Percentiles rank a stretch among this genome's conserved stretches.
Conservation (phyloP, 2,888 invertebrate species). For the Nomada ruficornis region DNA sequence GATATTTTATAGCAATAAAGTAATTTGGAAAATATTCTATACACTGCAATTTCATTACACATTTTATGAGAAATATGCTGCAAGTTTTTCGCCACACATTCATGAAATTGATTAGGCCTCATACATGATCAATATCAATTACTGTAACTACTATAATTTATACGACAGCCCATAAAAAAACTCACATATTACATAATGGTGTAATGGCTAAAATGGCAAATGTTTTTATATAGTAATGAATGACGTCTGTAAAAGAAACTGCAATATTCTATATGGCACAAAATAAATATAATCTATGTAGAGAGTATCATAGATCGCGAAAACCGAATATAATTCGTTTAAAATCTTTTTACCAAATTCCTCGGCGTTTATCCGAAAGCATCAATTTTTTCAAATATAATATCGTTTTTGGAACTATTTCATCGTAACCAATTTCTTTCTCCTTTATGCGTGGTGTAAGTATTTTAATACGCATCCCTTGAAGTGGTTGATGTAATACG, state of each 20-base stretch:
- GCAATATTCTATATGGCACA: slow-evolving; percentile 66
- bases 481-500: slow-evolving; percentile 7
- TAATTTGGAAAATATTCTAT: background rate
- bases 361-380: too few relatives aligned
- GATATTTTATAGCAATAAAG: background rate
- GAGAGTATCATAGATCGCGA: slow-evolving; percentile 11
- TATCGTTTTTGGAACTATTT: slow-evolving; percentile 14
- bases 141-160: slow-evolving; percentile 41
- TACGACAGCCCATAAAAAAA: slow-evolving; percentile 30
- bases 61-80: background rate
- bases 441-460: background rate
- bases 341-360: background rate
- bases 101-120: slow-evolving; percentile 53
- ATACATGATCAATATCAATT: slow-evolving; percentile 14
- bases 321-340: slow-evolving; percentile 10
- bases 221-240: slow-evolving; percentile 38
- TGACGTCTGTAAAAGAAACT: slow-evolving; percentile 51
- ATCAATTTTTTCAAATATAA: slow-evolving; percentile 2
- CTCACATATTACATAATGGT: slow-evolving; percentile 12
- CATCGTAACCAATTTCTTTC: slow-evolving; percentile 2
- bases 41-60: background rate
- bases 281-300: slow-evolving; percentile 47
- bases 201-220: slow-evolving; percentile 41
- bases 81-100: slow-evolving; percentile 1
- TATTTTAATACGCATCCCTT: slow-evolving; percentile 9